Conservation (phyloP, 2,797 vertebrate genomes). For the Poeciliopsis paucimaculata region DNA sequence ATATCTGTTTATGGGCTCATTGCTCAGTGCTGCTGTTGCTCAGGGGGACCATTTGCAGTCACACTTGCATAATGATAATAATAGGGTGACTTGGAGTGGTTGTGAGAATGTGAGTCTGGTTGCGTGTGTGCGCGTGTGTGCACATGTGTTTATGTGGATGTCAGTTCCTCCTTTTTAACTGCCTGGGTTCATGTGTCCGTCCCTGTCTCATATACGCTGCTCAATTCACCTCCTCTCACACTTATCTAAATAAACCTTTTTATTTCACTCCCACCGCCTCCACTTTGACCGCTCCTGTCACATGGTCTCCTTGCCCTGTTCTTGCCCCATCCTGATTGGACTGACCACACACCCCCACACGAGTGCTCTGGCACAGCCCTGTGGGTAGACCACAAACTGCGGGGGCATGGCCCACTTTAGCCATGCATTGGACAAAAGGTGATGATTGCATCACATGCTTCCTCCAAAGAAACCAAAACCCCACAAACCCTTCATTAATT, state of each 20-base stretch:
- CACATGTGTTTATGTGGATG: constrained; percentile 30
- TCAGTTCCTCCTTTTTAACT: constrained; percentile 26
- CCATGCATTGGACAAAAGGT: constrained; percentile 55
- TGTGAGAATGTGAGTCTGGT: constrained; percentile 36
- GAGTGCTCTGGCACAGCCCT: constrained; percentile 54
- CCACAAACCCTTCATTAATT: constrained; percentile 72
- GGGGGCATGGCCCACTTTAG: constrained; percentile 46
- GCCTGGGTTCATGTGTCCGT: constrained; percentile 43
- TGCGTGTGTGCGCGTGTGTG: constrained; percentile 1
- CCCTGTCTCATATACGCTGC: constrained; percentile 12
- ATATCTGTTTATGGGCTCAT: constrained; percentile 76
- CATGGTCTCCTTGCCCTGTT: constrained; percentile 9
- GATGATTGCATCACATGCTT: constrained; percentile 64
- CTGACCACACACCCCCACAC: constrained; percentile 39
- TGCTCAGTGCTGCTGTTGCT: constrained; percentile 71
- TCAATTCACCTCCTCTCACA: constrained; percentile 17
- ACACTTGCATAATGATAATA: constrained; percentile 79
- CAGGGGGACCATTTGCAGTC: constrained; percentile 75
- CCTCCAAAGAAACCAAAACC: constrained; percentile 55
- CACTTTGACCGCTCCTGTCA: neutral
- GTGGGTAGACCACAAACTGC: constrained; percentile 37
- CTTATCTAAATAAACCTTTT: constrained; percentile 9
- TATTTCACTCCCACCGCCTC: neutral
- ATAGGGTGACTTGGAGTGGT: constrained; percentile 71
- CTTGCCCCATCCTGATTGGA: constrained; percentile 26